phyloP scores from a whole-genome alignment of 2,113 vertebrate species.

The Actinemys pallida region DNA sequence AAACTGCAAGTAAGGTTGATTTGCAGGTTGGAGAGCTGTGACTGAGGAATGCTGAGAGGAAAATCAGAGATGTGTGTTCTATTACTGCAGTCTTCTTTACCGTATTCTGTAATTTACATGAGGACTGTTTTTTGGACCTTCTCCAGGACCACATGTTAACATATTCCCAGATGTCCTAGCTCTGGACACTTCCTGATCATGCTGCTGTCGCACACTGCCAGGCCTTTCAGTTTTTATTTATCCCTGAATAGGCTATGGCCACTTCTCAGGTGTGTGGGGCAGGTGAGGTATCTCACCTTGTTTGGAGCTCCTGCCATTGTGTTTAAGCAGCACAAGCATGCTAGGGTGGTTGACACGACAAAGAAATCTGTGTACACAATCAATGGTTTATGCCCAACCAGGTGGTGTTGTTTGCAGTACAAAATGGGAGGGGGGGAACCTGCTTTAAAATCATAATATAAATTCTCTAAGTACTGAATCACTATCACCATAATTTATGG shows the following conservation, averaged over 20 bases:
- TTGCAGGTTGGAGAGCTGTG: rapidly evolving
- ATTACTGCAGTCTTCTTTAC: neutral
- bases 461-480: neutral
- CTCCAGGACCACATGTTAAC: neutral
- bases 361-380: neutral
- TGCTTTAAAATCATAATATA: neutral
- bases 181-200: neutral
- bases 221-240: constrained; percentile 19
- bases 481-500: neutral
- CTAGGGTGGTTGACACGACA: neutral
- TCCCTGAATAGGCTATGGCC: neutral
- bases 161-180: neutral
- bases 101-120: rapidly evolving
- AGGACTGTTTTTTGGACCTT: neutral
- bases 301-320: constrained; percentile 16
- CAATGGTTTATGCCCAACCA: constrained; percentile 8
- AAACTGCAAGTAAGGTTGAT: neutral
- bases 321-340: constrained; percentile 4
- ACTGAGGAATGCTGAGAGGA: neutral
- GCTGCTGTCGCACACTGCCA: neutral
- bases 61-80: neutral
- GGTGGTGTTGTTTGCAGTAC: neutral
- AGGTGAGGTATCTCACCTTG: neutral
- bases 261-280: neutral
- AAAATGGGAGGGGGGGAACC: neutral